These are phyloP conservation scores for Lampris megalopsis DNA, from an alignment of 2,113 vertebrate species.

Conservation along the genomic window DNA sequence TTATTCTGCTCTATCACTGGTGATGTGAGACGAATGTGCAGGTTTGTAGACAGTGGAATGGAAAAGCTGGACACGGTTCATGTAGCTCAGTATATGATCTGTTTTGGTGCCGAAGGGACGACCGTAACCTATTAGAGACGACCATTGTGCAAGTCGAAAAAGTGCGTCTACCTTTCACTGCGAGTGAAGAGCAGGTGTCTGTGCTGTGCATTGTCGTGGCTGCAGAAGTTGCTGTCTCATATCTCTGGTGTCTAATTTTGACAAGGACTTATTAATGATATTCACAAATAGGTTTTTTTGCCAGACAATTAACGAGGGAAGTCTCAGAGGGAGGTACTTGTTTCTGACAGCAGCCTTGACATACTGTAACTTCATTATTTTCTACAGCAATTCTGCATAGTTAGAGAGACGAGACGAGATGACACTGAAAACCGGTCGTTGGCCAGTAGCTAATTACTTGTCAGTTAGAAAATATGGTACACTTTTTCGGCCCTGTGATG, in stretches of 20 bases:
- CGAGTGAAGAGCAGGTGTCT: constrained; percentile 9
- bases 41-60: constrained; percentile 44
- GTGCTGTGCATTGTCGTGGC: constrained; percentile 12
- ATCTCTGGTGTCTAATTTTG: neutral
- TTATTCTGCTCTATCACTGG: constrained; percentile 47
- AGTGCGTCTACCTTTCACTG: constrained; percentile 7
- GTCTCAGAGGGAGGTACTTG: neutral
- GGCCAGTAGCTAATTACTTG: too few species aligned
- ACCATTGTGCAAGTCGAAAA: neutral
- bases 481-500: too few species aligned
- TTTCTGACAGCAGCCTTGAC: neutral
- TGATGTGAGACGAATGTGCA: constrained; percentile 42
- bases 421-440: neutral
- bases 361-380: neutral
- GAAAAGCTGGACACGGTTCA: constrained; percentile 28
- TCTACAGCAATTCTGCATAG: neutral
- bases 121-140: neutral
- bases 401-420: neutral
- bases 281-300: neutral
- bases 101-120: constrained; percentile 37
- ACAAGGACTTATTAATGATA: neutral
- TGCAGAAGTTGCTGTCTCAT: constrained; percentile 7
- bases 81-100: constrained; percentile 51
- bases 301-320: neutral
- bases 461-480: too few species aligned